A percentile compares a stretch with the other conserved stretches of the same genome.
Evolutionary conservation across 1,140 invertebrate genomes (phyloP).

Genomic region (Drosophila nasuta): DNA sequence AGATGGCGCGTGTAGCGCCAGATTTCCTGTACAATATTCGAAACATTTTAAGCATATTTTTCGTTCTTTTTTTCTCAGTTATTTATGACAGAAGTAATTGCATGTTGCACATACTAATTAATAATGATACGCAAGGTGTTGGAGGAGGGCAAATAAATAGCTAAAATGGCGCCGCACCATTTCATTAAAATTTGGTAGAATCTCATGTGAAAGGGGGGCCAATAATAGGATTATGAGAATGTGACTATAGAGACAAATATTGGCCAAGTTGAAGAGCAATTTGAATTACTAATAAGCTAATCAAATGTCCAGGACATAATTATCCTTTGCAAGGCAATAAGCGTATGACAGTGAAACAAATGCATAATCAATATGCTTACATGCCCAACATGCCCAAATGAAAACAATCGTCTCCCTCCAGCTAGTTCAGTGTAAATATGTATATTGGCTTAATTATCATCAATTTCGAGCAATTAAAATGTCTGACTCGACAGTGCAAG

Average conservation of each 20-base stretch:
- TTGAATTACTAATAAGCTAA: constrained; percentile 39
- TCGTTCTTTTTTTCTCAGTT: constrained; percentile 11
- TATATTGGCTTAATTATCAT: constrained; percentile 82
- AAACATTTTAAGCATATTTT: constrained; percentile 37
- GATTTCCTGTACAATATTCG: constrained; percentile 66
- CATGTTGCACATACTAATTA: constrained; percentile 62
- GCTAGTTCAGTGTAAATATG: constrained; percentile 64
- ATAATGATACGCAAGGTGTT: not conserved
- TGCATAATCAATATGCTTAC: constrained; percentile 73
- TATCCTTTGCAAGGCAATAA: constrained; percentile 42
- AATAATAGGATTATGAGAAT: constrained; percentile 3
- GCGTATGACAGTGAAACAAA: constrained; percentile 60
- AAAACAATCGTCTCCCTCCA: constrained; percentile 52
- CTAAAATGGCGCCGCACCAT: not conserved
- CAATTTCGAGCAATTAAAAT: constrained; percentile 81
- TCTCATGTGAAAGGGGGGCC: not conserved
- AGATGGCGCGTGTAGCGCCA: constrained; percentile 64
- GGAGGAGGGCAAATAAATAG: not conserved
- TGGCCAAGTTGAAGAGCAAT: constrained; percentile 15
- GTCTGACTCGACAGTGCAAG: constrained; percentile 48
- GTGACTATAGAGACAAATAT: not conserved
- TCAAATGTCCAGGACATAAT: constrained; percentile 46
- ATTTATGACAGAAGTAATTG: constrained; percentile 52
- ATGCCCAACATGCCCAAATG: constrained; percentile 51
- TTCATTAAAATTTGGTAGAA: not conserved